These are phyloP conservation scores for Halcyon senegalensis DNA, from an alignment of 2,113 vertebrate species.

Conservation along the genomic window DNA sequence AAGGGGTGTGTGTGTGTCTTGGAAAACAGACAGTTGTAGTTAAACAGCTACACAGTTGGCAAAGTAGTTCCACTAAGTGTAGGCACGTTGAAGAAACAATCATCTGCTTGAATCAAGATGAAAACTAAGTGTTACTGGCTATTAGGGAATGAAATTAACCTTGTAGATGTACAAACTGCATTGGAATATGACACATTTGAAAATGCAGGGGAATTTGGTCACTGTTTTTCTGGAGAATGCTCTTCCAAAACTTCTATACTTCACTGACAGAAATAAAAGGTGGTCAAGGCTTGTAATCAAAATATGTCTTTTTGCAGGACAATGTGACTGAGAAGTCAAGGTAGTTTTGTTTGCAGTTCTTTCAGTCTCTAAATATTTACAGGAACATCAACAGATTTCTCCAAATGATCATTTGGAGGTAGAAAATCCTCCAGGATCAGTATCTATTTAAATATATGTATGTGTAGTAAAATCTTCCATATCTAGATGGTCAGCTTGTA, in stretches of 20 bases:
- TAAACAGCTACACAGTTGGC: not conserved
- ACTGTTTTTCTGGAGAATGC: not conserved
- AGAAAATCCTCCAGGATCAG: not conserved
- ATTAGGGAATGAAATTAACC: not conserved
- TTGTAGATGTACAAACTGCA: not conserved
- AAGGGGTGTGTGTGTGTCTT: not conserved
- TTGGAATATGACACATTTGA: not conserved
- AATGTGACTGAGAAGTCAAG: not conserved
- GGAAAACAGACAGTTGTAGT: not conserved
- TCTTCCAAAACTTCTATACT: not conserved
- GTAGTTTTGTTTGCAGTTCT: not conserved
- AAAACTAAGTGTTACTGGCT: not conserved
- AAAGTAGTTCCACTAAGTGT: not conserved
- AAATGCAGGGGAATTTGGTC: not conserved
- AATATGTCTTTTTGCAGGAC: not conserved
- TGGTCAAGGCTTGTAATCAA: not conserved
- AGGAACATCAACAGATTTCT: not conserved
- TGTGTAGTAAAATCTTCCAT: not conserved
- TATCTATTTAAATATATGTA: not conserved
- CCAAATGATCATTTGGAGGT: not conserved
- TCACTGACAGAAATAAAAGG: not conserved
- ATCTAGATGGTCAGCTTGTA: not conserved
- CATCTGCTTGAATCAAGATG: not conserved
- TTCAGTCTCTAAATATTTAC: not conserved
- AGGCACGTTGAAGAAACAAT: not conserved